Percentiles rank a stretch among this genome's conserved stretches.
Evolutionary conservation across 2,888 invertebrate genomes (phyloP).

Genomic region (Zaprionus lineosus): DNA sequence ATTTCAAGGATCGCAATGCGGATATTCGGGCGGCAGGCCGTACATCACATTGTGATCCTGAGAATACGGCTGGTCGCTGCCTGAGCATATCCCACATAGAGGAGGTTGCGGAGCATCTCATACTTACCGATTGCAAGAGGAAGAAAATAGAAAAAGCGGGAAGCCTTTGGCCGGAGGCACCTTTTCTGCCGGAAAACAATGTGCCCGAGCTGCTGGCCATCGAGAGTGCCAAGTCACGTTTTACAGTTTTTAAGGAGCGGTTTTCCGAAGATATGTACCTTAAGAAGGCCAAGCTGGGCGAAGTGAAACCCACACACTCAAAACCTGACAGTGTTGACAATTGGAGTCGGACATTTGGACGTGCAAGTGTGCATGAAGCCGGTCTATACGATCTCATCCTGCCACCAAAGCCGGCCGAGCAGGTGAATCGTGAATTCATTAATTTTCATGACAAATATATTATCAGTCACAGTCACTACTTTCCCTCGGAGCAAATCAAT

Average conservation of each 20-base stretch:
- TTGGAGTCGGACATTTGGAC: conserved; percentile 69
- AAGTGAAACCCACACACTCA: conserved; percentile 51
- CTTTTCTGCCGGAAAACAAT: conserved; percentile 45
- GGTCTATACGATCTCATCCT: conserved; percentile 43
- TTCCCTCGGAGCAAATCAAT: conserved; percentile 71
- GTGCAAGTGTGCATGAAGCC: conserved; percentile 12
- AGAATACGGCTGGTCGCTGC: conserved; percentile 17
- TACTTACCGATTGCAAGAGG: conserved; percentile 49
- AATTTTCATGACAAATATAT: conserved; percentile 74
- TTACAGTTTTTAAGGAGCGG: conserved; percentile 74
- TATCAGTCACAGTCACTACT: conserved; percentile 78
- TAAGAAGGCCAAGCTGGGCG: conserved; percentile 68
- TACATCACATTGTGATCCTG: background rate
- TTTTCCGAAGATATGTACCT: conserved; percentile 78
- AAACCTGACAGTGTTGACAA: conserved; percentile 75
- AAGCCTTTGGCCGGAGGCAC: background rate
- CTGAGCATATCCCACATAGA: conserved; percentile 50
- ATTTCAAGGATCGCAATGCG: conserved; percentile 62
- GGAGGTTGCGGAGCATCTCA: conserved; percentile 69
- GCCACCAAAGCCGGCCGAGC: conserved; percentile 61
- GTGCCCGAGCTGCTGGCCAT: conserved; percentile 66
- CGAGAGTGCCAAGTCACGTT: conserved; percentile 76
- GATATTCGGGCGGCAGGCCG: conserved; percentile 64
- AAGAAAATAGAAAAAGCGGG: background rate
- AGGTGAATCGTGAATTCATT: conserved; percentile 66